Percentiles rank a stretch among this genome's conserved stretches.
Evolutionary conservation across 92 coral and sea anemone genomes (phyloP).

Genomic region (Zoanthus sociatus): DNA sequence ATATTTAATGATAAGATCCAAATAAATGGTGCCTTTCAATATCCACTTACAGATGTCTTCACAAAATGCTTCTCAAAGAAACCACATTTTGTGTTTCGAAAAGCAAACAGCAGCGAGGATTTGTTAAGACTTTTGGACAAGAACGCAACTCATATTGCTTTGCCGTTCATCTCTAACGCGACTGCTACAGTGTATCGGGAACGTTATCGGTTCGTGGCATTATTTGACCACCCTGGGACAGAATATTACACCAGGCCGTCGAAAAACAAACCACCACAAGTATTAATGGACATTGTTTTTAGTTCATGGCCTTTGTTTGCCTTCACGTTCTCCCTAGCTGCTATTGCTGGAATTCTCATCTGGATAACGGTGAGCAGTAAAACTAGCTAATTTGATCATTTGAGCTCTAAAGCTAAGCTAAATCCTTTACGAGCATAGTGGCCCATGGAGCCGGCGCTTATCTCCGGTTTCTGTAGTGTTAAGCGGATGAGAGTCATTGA

Average conservation of each 20-base stretch:
- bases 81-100: not conserved
- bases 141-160: conserved; percentile 33
- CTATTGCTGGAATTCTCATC: conserved; percentile 32
- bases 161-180: conserved; percentile 3
- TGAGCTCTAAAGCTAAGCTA: too few relatives aligned
- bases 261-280: conserved; percentile 3
- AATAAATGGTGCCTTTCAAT: conserved; percentile 22
- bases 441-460: too few relatives aligned
- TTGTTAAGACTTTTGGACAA: not conserved
- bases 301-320: conserved; percentile 48
- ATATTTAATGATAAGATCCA: not conserved
- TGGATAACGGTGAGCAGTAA: conserved; percentile 28
- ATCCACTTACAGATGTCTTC: conserved; percentile 27
- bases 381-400: not conserved
- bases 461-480: too few relatives aligned
- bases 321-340: conserved; percentile 33
- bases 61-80: conserved; percentile 1
- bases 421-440: too few relatives aligned
- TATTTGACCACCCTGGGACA: conserved; percentile 39
- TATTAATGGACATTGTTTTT: not conserved
- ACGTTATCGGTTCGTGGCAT: not conserved
- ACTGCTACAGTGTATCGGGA: conserved; percentile 1
- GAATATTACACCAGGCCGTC: conserved; percentile 6
- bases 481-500: too few relatives aligned
- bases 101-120: conserved; percentile 18